Evolutionary conservation across 2,888 invertebrate genomes (phyloP).

Genomic region (Eutolmus rufibarbis): DNA sequence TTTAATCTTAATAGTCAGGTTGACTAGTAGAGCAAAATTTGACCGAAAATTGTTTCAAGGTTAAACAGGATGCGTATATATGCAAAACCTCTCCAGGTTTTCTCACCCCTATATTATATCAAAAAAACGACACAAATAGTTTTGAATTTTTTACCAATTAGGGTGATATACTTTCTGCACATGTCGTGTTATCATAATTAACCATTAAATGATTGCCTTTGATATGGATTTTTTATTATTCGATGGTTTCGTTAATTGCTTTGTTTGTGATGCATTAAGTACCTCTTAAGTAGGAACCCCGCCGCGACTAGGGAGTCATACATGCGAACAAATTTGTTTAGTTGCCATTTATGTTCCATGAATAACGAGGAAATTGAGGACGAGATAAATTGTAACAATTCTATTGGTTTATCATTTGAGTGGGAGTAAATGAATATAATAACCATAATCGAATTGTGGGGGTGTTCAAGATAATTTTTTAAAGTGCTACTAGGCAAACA

Average conservation of each 20-base stretch:
- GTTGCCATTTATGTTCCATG: not conserved
- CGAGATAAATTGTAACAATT: not conserved
- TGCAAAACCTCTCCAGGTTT: not conserved
- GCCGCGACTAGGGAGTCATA: not conserved
- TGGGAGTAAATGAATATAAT: not conserved
- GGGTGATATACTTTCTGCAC: not conserved
- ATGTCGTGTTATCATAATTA: not conserved
- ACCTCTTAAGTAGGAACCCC: constrained; percentile 17
- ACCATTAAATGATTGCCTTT: not conserved
- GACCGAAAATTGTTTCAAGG: not conserved
- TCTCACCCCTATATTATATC: no score
- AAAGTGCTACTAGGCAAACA: not conserved
- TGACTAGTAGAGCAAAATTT: not conserved
- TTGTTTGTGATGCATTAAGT: constrained; percentile 27
- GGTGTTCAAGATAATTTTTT: not conserved
- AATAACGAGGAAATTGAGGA: constrained; percentile 8
- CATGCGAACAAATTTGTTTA: not conserved
- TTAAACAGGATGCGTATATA: not conserved
- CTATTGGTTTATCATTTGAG: not conserved
- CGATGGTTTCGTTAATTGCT: constrained; percentile 27
- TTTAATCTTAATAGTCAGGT: not conserved
- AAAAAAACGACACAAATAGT: not conserved
- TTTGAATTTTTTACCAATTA: not conserved
- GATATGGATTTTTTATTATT: constrained; percentile 27
- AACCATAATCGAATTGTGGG: not conserved